phyloP scores from a whole-genome alignment of 64 coral and sea anemone species.

The Stichodactyla helianthus region DNA sequence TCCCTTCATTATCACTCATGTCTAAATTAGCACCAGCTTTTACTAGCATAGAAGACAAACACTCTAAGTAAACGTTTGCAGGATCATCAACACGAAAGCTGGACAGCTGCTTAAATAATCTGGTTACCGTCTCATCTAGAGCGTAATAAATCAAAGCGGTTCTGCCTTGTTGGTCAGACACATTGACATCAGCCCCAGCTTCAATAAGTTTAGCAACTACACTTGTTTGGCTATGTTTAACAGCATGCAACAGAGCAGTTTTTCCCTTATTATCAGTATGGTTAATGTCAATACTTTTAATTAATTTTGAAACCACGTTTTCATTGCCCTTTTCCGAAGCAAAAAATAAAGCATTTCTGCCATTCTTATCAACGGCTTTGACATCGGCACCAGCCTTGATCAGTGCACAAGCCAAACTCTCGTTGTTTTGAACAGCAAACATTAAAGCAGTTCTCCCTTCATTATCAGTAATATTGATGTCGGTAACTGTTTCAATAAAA shows the following conservation, averaged over 20 bases:
- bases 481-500: neutral
- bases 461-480: neutral
- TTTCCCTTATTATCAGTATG: neutral
- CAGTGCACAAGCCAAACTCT: neutral
- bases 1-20: neutral
- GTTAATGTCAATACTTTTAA: neutral
- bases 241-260: neutral
- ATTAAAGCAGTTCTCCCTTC: neutral
- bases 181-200: neutral
- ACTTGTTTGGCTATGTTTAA: neutral
- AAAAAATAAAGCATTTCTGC: neutral
- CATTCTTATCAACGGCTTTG: neutral
- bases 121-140: neutral
- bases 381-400: neutral
- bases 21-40: neutral
- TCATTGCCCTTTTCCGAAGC: neutral
- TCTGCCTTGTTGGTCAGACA: neutral
- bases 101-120: neutral
- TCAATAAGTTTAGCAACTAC: neutral
- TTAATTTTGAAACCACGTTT: neutral
- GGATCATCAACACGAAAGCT: neutral
- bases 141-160: neutral
- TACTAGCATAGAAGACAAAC: neutral
- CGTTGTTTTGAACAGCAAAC: neutral
- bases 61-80: neutral